Conservation (phyloP, 2,113 vertebrate genomes). For the Eublepharis macularius region DNA sequence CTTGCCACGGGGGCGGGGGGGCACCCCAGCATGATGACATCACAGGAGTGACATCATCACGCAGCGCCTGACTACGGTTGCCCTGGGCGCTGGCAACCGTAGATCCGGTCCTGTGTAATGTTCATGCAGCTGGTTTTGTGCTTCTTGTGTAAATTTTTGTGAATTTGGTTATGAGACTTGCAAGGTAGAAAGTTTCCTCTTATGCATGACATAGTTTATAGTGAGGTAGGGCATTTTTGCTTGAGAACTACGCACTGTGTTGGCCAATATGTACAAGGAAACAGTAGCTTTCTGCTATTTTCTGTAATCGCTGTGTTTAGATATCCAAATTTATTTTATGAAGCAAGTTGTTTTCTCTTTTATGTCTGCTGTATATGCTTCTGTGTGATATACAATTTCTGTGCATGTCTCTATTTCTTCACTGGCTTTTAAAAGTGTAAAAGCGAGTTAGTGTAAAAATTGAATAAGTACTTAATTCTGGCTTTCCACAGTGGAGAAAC, state of each 20-base stretch:
- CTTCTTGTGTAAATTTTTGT: not conserved
- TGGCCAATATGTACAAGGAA: not conserved
- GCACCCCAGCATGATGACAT: no score
- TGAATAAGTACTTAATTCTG: not conserved
- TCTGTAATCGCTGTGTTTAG: not conserved
- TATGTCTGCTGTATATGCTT: not conserved
- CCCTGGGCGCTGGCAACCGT: no score
- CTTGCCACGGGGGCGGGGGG: no score
- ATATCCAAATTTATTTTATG: not conserved
- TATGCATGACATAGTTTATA: not conserved
- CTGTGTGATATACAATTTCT: not conserved
- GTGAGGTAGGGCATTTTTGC: not conserved
- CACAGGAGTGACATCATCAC: no score
- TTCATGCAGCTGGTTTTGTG: constrained; percentile 17
- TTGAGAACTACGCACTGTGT: not conserved
- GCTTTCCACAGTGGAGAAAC: not conserved
- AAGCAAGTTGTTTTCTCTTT: not conserved
- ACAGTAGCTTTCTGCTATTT: not conserved
- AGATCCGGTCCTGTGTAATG: no score
- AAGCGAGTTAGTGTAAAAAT: not conserved
- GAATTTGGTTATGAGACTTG: not conserved
- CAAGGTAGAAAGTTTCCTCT: not conserved
- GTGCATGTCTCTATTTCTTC: not conserved
- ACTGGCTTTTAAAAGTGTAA: not conserved
- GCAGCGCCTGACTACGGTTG: no score